These are phyloP conservation scores for Aphis gossypii DNA, from an alignment of 1,140 invertebrate species.

Conservation along the genomic window DNA sequence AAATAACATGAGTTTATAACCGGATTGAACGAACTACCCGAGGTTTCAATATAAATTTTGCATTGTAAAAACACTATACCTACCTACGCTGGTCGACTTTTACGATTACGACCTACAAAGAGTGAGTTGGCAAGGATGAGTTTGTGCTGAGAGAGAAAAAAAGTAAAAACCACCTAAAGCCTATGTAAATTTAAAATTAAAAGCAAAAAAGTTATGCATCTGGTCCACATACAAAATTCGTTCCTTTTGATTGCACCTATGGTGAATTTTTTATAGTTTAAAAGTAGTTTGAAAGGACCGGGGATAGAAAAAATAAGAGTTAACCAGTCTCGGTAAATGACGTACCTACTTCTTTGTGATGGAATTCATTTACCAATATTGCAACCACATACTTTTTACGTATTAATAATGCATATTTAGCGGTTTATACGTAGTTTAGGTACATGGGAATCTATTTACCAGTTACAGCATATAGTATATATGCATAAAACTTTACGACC, in stretches of 20 bases:
- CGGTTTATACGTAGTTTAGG: not conserved
- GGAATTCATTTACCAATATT: slow-evolving; percentile 25
- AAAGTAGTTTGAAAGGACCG: not conserved
- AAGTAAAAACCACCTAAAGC: not conserved
- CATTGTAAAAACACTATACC: slow-evolving; percentile 25
- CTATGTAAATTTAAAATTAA: slow-evolving; percentile 45
- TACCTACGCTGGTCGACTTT: not conserved
- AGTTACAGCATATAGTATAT: not conserved
- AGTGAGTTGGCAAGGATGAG: not conserved
- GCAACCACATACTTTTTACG: not conserved
- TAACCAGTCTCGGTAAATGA: not conserved
- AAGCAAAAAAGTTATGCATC: not conserved
- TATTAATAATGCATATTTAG: slow-evolving; percentile 30
- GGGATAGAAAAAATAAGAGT: not conserved
- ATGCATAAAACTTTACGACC: slow-evolving; percentile 25
- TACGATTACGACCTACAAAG: slow-evolving; percentile 22
- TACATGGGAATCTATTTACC: not conserved
- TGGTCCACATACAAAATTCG: slow-evolving; percentile 4
- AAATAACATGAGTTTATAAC: not conserved
- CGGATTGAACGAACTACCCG: not conserved
- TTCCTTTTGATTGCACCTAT: slow-evolving; percentile 14
- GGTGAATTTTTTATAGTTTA: slow-evolving; percentile 18
- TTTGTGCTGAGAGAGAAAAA: not conserved
- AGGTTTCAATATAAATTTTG: slow-evolving; percentile 42
- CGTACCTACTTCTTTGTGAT: not conserved